These are phyloP conservation scores for Aleadryas rufinucha DNA, from an alignment of 2,113 vertebrate species.

Conservation along the genomic window DNA sequence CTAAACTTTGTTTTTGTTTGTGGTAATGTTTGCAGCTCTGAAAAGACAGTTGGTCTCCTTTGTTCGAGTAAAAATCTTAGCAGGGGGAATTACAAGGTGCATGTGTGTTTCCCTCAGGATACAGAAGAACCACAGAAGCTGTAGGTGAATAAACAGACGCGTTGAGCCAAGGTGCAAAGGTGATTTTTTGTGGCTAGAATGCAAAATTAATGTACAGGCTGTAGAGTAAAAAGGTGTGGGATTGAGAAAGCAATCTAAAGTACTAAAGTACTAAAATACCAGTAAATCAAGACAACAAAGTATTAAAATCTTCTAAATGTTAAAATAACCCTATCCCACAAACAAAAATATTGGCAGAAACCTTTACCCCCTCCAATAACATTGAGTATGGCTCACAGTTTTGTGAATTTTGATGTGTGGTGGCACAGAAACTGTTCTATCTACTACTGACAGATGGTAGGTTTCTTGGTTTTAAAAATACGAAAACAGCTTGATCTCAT, in stretches of 20 bases:
- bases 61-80: neutral
- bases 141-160: neutral
- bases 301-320: neutral
- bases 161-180: neutral
- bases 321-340: neutral
- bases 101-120: neutral
- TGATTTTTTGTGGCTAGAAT: neutral
- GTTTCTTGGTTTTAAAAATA: conserved; percentile 11
- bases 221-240: neutral
- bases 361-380: neutral
- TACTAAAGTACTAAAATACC: neutral
- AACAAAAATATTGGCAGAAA: neutral
- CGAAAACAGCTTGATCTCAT: neutral
- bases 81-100: neutral
- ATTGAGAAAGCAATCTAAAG: neutral
- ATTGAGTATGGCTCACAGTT: neutral
- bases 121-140: neutral
- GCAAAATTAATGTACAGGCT: neutral
- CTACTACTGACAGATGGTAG: neutral
- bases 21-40: neutral
- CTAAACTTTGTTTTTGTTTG: neutral
- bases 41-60: neutral
- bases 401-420: neutral
- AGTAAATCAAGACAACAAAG: neutral
- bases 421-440: neutral